These are phyloP conservation scores for Sminthurides aquaticus DNA, from an alignment of 2,888 invertebrate species.

Conservation along the genomic window DNA sequence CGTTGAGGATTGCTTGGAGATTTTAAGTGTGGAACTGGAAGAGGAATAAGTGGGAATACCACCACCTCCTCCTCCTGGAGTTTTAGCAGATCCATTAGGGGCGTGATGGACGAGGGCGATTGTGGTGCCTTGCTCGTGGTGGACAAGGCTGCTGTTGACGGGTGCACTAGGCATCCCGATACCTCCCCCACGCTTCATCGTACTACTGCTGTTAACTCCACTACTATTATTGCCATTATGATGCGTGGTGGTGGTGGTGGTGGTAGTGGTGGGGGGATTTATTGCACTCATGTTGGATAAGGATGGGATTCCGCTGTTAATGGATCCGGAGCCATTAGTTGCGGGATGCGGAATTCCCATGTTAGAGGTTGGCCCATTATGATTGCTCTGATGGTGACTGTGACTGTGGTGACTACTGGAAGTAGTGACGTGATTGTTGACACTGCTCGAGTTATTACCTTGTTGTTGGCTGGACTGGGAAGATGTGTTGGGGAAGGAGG, in stretches of 20 bases:
- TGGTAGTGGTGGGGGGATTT: neutral
- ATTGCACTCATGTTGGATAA: slow-evolving; percentile 19
- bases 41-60: slow-evolving; percentile 17
- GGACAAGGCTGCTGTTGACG: slow-evolving; percentile 18
- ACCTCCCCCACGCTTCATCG: neutral
- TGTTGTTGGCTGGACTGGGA: slow-evolving; percentile 3
- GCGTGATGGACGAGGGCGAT: slow-evolving; percentile 40
- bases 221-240: neutral
- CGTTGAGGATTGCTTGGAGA: slow-evolving; percentile 18
- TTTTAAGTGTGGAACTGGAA: slow-evolving; percentile 35
- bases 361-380: slow-evolving; percentile 1
- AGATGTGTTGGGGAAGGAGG: too few species aligned
- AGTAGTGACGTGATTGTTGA: neutral
- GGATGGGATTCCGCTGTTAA: slow-evolving; percentile 22
- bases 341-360: neutral
- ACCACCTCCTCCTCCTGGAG: slow-evolving; percentile 6
- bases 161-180: slow-evolving; percentile 20
- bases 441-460: too few species aligned
- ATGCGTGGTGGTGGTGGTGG: neutral
- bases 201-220: neutral
- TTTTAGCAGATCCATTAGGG: slow-evolving; percentile 27
- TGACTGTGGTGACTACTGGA: neutral
- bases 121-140: slow-evolving; percentile 36
- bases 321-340: slow-evolving; percentile 6
- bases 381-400: neutral